Percentiles rank a stretch among this genome's conserved stretches.
Evolutionary conservation across 2,113 vertebrate genomes (phyloP).

Genomic region (Scalopus aquaticus): DNA sequence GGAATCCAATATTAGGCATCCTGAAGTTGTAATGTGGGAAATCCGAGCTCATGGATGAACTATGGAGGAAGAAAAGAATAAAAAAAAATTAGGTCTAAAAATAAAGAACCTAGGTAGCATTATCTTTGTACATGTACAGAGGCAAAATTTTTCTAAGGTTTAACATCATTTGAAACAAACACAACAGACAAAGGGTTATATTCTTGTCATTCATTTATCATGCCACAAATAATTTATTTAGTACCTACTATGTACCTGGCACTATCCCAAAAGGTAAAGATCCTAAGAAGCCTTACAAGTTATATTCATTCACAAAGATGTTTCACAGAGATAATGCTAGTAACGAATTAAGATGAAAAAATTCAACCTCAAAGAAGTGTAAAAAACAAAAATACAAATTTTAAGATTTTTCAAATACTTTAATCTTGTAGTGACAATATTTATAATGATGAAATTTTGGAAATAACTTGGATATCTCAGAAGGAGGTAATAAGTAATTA

Average conservation of each 20-base stretch:
- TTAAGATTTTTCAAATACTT: slow-evolving; percentile 32
- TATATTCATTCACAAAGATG: neutral
- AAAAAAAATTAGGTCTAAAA: slow-evolving; percentile 14
- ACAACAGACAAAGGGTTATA: slow-evolving; percentile 10
- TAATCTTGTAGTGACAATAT: neutral
- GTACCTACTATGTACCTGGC: slow-evolving; percentile 6
- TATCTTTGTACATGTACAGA: slow-evolving; percentile 9
- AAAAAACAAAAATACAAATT: neutral
- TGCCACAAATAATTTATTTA: neutral
- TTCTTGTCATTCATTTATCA: neutral
- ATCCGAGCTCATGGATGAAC: slow-evolving; percentile 97
- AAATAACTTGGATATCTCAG: neutral
- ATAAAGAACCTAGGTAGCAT: slow-evolving; percentile 17
- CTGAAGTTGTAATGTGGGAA: slow-evolving; percentile 97
- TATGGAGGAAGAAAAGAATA: slow-evolving; percentile 78
- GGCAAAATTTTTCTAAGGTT: slow-evolving; percentile 6
- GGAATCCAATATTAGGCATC: slow-evolving; percentile 99
- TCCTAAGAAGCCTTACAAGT: neutral
- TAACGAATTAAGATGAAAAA: slow-evolving; percentile 42
- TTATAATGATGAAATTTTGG: neutral
- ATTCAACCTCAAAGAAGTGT: neutral
- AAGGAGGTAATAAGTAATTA: slow-evolving; percentile 12
- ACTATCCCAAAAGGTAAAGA: neutral
- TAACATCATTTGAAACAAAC: slow-evolving; percentile 13
- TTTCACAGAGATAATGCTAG: slow-evolving; percentile 21